A percentile compares a stretch with the other conserved stretches of the same genome.
Conservation (phyloP, 2,113 vertebrate genomes). For the Archilochus colubris region DNA sequence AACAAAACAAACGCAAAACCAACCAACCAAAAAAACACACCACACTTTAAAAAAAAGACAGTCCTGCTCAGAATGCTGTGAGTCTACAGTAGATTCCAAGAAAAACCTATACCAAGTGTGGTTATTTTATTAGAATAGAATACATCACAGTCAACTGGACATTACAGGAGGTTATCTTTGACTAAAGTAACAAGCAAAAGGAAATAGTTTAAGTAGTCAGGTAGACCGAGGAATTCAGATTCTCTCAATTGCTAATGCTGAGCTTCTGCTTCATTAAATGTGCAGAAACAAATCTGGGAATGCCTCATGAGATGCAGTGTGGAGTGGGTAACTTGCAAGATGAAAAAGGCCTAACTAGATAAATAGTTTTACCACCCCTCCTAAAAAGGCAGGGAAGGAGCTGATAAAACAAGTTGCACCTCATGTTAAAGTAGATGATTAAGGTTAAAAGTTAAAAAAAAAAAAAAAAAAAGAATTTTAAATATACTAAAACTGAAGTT, state of each 20-base stretch:
- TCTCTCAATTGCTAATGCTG: background rate
- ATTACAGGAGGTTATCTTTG: background rate
- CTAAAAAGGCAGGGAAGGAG: background rate
- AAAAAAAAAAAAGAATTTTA: rapidly evolving
- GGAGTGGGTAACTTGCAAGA: background rate
- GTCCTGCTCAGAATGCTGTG: background rate
- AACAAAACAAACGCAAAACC: background rate
- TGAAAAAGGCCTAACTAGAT: background rate
- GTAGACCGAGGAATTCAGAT: background rate
- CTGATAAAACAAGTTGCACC: background rate
- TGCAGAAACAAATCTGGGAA: slow-evolving; percentile 1
- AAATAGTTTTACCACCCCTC: background rate
- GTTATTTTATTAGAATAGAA: background rate
- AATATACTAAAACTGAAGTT: background rate
- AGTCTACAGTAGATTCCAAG: background rate
- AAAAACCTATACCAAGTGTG: background rate
- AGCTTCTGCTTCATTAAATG: background rate
- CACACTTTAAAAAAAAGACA: background rate
- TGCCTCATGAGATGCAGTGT: background rate
- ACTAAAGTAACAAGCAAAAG: background rate
- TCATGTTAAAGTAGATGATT: background rate
- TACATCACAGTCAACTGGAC: background rate
- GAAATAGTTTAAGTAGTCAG: background rate
- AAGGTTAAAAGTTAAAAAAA: background rate
- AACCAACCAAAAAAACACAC: too few species aligned